phyloP scores from a whole-genome alignment of 2,888 invertebrate species.

The Girardia tigrina region DNA sequence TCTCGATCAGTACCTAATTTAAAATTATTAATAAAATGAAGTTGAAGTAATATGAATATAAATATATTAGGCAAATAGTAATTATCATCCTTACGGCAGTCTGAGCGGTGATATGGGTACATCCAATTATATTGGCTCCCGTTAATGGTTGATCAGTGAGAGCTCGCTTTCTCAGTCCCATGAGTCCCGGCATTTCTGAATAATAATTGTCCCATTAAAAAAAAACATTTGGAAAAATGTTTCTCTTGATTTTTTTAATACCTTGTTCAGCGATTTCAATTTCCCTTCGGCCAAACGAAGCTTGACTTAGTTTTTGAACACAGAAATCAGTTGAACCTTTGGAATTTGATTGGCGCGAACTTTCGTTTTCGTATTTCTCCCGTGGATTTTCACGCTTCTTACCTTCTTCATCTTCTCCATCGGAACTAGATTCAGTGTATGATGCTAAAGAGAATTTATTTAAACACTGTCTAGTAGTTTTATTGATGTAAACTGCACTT shows the following conservation, averaged over 20 bases:
- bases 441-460: constrained; percentile 20
- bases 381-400: constrained; percentile 31
- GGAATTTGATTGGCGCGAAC: constrained; percentile 57
- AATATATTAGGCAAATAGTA: neutral
- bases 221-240: neutral
- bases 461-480: neutral
- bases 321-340: constrained; percentile 76
- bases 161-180: constrained; percentile 78
- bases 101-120: constrained; percentile 94
- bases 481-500: neutral
- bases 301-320: constrained; percentile 77
- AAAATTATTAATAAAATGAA: neutral
- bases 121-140: constrained; percentile 87
- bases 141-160: constrained; percentile 77
- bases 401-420: constrained; percentile 34
- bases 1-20: constrained; percentile 64
- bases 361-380: constrained; percentile 20
- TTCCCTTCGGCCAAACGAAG: constrained; percentile 81
- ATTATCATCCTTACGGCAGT: constrained; percentile 59
- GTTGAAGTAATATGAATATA: constrained; percentile 35
- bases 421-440: constrained; percentile 30
- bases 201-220: neutral
- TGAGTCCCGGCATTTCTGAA: constrained; percentile 85
- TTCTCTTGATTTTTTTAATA: constrained; percentile 41
- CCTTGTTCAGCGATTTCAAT: constrained; percentile 93